Evolutionary conservation across 2,888 invertebrate genomes (phyloP), one percentile per base, ranked within the genome.

Genomic region (Epiblema foenella): DNA sequence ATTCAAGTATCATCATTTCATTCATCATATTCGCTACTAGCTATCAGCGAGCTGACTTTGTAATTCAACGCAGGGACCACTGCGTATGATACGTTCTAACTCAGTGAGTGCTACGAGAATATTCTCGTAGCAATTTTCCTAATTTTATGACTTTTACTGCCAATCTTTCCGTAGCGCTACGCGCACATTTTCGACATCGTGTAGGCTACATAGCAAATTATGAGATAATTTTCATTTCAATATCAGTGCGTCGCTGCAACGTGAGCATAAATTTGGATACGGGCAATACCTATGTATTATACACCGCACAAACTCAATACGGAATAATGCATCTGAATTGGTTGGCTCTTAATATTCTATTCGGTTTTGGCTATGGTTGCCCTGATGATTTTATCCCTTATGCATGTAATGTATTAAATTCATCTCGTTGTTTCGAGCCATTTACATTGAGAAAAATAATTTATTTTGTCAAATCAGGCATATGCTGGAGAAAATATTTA

Each of bases 41-140:
- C n/a, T n/a, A n/a, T n/a, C n/a, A n/a, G n/a, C n/a, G n/a, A 33
- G 33, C n/a, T 10, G 0, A 10, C 18, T 18, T 18, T 15, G 57
- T 0, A 18, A 12, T 33, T 37, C 57, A 37, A 37, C 57, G 37
- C 37, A 37, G 7, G 5, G 12, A 37, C 57, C 11, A 57, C 57
- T 12, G 57, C 57, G 57, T 57, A 12, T 57, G 37, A 15, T 42
- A 15, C 12, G 5, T 24, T 24, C 24, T 24, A 24, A 24, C 2
- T 46, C n/a, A n/a, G 46, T 18, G 9, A 18, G 17, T 57, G 17
- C 57, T 57, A 57, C 37, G 57, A 57, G 57, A 57, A 59, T 59
- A 20, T 12, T 12, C 9, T 59, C n/a, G 46, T 46, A 46, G 46
- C 46, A n/a, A 15, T 42, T 42, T 12, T 42, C 12, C 5, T 12